Base-by-base conservation (phyloP, 2,888 invertebrate species). In the Yponomeuta cagnagella region DNA sequence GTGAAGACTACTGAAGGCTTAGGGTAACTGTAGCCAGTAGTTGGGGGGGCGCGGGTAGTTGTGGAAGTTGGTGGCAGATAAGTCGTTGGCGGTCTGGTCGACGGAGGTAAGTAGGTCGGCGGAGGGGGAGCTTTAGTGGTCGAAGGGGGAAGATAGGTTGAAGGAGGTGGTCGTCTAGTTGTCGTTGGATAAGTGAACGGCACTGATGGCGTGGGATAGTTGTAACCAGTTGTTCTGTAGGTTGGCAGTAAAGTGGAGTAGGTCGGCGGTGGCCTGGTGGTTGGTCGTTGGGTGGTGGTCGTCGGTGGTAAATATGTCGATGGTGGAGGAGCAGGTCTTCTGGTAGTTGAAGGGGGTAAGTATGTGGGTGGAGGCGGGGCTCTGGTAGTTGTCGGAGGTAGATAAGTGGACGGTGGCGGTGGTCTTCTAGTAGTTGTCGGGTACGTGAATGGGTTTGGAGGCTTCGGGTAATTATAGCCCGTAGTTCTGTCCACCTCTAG, bases 381-480 rank as follows among this genome's bases (percentile, higher is more conserved):
- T 63, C 75, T 75, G 3, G 75, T 76, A 8, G 72, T 72, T 71
- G 72, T 33, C 71, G 74, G 23, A 72, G 74, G 10, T n/a, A 71
- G 23, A 48, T 73, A 72, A 4, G 72, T 74, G 5, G 73, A 71
- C 0, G 76, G 73, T 1, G 76, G 76, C 10, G 48, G 33, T 10
- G 70, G 75, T 12, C 73, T 70, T 10, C 77, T 75, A 6, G 74
- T 73, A 23, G 77, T 74, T n/a, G 81, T 79, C 0, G 85, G 85
- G 71, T 78, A 78, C 0, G 84, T 82, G 68, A 86, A 86, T 2
- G 82, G 80, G 30, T 82, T 74, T 70, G 74, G 82, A 1, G 84
- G 82, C 3, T 77, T 78, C 4, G 83, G 80, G 69, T 85, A 83
- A 23, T 76, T 77, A 73, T 85, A 85, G 0, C 84, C 84, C 2